Percentiles rank a stretch among this genome's conserved stretches.
Evolutionary conservation across 35 echinoderm and acorn worm genomes (phyloP).

Genomic region (Hemicentrotus pulcherrimus): DNA sequence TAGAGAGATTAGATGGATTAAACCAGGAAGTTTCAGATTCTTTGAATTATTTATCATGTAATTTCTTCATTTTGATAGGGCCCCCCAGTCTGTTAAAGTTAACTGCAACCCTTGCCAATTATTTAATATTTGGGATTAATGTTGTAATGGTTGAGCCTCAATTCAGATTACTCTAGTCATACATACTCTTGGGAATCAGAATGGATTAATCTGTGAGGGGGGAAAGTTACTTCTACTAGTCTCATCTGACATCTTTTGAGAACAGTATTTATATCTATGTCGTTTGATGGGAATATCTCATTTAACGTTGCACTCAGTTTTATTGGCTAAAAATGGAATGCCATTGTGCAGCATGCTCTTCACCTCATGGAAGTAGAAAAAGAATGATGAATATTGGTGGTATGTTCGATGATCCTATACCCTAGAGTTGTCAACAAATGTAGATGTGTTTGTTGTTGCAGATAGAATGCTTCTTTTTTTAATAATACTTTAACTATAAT

Average conservation of each 20-base stretch:
- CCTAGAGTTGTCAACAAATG: neutral
- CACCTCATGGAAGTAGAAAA: neutral
- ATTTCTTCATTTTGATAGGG: neutral
- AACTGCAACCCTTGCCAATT: neutral
- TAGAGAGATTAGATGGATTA: neutral
- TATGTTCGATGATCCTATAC: neutral
- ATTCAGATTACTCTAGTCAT: neutral
- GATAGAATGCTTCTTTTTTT: too few relatives aligned
- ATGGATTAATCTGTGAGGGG: neutral
- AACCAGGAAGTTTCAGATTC: neutral
- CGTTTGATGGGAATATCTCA: neutral
- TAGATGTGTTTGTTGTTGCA: neutral
- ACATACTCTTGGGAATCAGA: neutral
- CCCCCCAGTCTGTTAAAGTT: neutral
- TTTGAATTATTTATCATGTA: neutral
- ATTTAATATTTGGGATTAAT: neutral
- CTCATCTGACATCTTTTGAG: neutral
- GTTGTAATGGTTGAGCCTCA: neutral
- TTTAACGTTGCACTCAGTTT: neutral
- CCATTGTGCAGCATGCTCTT: too few relatives aligned
- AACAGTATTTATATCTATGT: neutral
- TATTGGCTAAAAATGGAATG: neutral
- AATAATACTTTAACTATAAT: too few relatives aligned
- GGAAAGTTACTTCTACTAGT: neutral
- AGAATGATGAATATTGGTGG: neutral